Percentiles rank a stretch among this genome's conserved stretches.
These are phyloP conservation scores for Coccyzus lansbergi DNA, from an alignment of 2,797 vertebrate species.

Conservation along the genomic window DNA sequence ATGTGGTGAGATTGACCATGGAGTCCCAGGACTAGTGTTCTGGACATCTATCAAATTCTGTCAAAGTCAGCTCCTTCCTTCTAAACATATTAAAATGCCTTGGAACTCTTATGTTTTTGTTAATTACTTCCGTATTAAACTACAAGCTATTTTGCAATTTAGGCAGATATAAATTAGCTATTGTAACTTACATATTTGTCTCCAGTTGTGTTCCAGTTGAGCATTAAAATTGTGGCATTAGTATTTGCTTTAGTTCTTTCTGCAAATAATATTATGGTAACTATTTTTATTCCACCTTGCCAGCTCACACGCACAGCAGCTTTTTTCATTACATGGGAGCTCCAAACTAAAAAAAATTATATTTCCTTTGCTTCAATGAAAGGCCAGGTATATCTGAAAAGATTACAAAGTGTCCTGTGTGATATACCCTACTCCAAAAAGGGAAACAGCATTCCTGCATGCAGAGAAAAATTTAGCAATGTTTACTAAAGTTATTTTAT, in stretches of 20 bases:
- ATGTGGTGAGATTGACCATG: background rate
- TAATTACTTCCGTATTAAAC: background rate
- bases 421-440: background rate
- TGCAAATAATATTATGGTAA: background rate
- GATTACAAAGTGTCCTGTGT: background rate
- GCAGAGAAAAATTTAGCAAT: background rate
- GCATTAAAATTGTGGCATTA: background rate
- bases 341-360: background rate
- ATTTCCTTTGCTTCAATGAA: background rate
- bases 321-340: background rate
- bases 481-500: background rate
- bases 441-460: background rate
- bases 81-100: background rate
- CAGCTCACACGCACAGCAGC: background rate
- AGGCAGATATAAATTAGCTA: background rate
- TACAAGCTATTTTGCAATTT: background rate
- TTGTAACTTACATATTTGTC: background rate
- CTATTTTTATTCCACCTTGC: background rate
- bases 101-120: background rate
- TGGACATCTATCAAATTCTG: background rate
- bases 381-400: background rate
- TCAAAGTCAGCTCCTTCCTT: background rate
- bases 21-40: background rate
- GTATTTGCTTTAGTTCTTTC: background rate
- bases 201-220: background rate